Conservation (phyloP, 2,113 vertebrate genomes). For the Miniopterus natalensis region DNA sequence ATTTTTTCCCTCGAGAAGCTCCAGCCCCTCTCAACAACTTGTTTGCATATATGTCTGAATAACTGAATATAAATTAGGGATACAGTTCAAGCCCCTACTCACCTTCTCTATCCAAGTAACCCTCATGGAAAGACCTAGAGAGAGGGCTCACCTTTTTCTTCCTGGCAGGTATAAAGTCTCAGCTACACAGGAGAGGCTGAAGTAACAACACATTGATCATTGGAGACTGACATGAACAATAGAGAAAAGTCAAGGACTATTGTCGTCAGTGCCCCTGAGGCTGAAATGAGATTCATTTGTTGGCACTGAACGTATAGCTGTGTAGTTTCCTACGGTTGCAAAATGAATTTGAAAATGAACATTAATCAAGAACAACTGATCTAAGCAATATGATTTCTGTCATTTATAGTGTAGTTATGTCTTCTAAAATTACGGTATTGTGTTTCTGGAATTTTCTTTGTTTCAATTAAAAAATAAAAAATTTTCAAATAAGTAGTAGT, state of each 20-base stretch:
- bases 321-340: background rate
- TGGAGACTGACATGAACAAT: background rate
- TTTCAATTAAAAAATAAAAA: slow-evolving; percentile 40
- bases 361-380: background rate
- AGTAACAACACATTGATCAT: background rate
- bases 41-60: background rate
- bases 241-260: background rate
- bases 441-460: slow-evolving; percentile 39
- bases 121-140: background rate
- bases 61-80: background rate
- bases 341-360: slow-evolving; percentile 18
- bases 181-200: background rate
- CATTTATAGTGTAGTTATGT: background rate
- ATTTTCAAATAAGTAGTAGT: background rate
- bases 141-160: background rate
- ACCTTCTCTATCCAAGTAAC: too few relatives aligned
- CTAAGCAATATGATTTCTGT: background rate
- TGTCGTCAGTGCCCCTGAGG: background rate
- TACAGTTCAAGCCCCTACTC: background rate
- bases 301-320: background rate
- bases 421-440: background rate
- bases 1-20: background rate
- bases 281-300: background rate
- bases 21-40: background rate
- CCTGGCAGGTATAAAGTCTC: background rate